These are phyloP conservation scores for Odocoileus virginianus DNA, from an alignment of 2,113 vertebrate species.

Conservation along the genomic window DNA sequence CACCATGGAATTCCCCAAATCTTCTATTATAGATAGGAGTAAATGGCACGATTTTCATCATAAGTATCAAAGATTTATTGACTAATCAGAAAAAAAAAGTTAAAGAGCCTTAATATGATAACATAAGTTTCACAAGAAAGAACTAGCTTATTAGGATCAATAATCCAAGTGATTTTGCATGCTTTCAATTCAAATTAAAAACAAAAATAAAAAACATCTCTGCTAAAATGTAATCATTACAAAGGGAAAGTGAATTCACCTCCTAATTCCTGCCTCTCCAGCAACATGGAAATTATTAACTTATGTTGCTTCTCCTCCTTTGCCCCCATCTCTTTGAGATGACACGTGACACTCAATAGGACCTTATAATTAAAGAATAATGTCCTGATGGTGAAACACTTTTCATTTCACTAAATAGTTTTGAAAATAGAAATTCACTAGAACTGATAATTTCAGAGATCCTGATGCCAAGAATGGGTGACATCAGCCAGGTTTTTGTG, in stretches of 20 bases:
- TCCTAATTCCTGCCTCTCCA: not conserved
- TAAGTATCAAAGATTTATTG: constrained; percentile 31
- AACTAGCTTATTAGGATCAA: not conserved
- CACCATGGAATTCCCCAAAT: not conserved
- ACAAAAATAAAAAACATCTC: constrained; percentile 30
- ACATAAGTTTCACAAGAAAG: constrained; percentile 19
- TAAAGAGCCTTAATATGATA: constrained; percentile 33
- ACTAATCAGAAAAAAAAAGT: constrained; percentile 26
- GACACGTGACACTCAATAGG: not conserved
- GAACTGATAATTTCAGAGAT: constrained; percentile 50
- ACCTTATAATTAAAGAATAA: constrained; percentile 30
- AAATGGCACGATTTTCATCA: constrained; percentile 18
- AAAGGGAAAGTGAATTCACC: constrained; percentile 27
- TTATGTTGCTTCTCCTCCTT: not conserved
- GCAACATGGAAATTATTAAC: not conserved
- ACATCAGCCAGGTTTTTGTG: constrained; percentile 48
- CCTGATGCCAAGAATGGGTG: constrained; percentile 38
- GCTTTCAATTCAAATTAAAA: constrained; percentile 47
- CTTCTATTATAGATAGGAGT: constrained; percentile 2
- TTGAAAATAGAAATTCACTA: constrained; percentile 51
- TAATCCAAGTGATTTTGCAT: constrained; percentile 28
- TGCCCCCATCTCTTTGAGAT: not conserved
- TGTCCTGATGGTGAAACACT: constrained; percentile 26
- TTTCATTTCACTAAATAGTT: constrained; percentile 46
- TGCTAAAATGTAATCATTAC: constrained; percentile 2